These are phyloP conservation scores for Hoplostethus atlanticus DNA, from an alignment of 2,797 vertebrate genomes.

Conservation along the genomic window DNA sequence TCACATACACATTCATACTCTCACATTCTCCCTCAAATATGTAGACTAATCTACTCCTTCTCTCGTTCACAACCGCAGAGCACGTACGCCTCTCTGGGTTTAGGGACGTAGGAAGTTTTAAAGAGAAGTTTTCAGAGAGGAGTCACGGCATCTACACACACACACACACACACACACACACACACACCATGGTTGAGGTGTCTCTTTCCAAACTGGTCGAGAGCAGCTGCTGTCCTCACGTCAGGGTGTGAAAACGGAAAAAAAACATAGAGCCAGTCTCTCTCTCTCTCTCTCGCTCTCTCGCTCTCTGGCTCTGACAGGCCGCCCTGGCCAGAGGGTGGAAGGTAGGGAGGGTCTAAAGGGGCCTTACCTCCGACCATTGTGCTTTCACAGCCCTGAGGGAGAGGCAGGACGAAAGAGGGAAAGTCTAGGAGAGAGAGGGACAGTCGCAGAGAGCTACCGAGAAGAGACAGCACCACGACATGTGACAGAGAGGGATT, in stretches of 20 bases:
- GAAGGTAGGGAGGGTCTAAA: constrained; percentile 77
- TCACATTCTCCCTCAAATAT: constrained; percentile 36
- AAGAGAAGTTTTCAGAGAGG: background rate
- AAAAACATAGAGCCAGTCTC: background rate
- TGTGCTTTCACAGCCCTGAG: constrained; percentile 63
- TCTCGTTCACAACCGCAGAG: background rate
- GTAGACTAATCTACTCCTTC: constrained; percentile 23
- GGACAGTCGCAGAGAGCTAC: background rate
- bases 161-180: constrained; percentile 27
- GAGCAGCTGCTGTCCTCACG: constrained; percentile 78
- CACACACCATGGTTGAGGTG: constrained; percentile 45
- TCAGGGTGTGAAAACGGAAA: constrained; percentile 62
- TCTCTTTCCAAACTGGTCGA: constrained; percentile 62
- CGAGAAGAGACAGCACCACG: constrained; percentile 42
- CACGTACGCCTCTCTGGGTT: background rate
- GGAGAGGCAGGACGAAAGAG: constrained; percentile 39
- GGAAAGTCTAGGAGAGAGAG: constrained; percentile 39
- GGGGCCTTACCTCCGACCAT: constrained; percentile 74
- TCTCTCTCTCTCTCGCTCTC: constrained; percentile 2
- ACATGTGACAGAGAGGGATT: constrained; percentile 45
- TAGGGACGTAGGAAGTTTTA: constrained; percentile 2
- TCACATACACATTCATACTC: constrained; percentile 46
- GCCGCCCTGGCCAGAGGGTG: constrained; percentile 68
- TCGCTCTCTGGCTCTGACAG: constrained; percentile 59
- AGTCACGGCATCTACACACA: constrained; percentile 24